These are phyloP conservation scores for Drosophila virilis DNA, from an alignment of 1,140 invertebrate species.

Conservation along the genomic window DNA sequence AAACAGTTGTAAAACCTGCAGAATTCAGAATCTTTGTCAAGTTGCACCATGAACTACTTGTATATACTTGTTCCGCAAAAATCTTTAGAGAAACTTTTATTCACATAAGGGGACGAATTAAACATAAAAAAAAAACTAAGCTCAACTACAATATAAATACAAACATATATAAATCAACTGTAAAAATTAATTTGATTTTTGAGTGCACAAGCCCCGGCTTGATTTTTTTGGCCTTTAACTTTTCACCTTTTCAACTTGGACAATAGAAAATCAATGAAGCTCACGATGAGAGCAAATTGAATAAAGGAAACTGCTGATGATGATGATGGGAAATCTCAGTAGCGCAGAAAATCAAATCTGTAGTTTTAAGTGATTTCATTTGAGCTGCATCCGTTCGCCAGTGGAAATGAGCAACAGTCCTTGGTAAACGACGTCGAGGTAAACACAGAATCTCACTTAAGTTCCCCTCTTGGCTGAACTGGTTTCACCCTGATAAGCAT, in stretches of 20 bases:
- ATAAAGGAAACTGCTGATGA: constrained; percentile 49
- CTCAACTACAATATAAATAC: not conserved
- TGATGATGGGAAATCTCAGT: constrained; percentile 5
- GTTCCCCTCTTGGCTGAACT: not conserved
- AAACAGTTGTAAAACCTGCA: no score
- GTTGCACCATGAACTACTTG: no score
- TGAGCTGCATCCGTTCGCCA: constrained; percentile 15
- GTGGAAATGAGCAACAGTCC: constrained; percentile 7
- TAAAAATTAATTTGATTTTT: constrained; percentile 4
- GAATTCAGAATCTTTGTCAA: no score
- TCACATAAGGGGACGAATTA: no score
- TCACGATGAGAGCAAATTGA: constrained; percentile 43
- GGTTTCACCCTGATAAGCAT: constrained; percentile 9
- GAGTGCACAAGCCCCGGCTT: not conserved
- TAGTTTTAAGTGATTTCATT: constrained; percentile 39
- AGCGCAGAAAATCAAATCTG: constrained; percentile 31
- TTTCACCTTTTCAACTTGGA: not conserved
- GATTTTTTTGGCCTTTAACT: not conserved
- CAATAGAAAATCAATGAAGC: constrained; percentile 68
- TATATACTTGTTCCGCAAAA: no score
- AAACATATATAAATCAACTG: not conserved
- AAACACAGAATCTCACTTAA: not conserved
- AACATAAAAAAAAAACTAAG: no score
- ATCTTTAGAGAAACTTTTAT: no score
- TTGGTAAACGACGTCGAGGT: not conserved